Conservation (phyloP, 2,797 vertebrate species). For the Glossophaga mutica region DNA sequence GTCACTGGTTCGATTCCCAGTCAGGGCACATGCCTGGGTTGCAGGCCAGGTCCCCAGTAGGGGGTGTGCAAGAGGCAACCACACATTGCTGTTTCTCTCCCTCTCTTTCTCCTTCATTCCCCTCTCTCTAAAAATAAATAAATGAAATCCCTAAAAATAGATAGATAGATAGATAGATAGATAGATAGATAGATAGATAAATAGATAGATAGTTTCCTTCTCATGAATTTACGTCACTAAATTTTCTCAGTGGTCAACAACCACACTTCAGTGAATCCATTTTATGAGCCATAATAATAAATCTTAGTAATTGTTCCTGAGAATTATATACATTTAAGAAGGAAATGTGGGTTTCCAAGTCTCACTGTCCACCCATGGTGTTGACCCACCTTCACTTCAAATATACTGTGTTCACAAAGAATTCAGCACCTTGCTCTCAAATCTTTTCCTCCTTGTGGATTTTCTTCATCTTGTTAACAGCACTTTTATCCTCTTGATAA, state of each 20-base stretch:
- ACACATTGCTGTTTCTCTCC: no score
- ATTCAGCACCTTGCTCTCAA: not conserved
- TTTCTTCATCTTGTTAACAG: not conserved
- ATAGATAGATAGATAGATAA: no score
- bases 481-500: not conserved
- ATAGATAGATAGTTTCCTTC: not conserved
- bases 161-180: no score
- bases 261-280: not conserved
- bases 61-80: no score
- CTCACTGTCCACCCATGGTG: not conserved
- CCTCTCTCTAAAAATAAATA: no score
- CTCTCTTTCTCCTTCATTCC: no score
- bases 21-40: no score
- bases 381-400: not conserved
- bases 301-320: conserved; percentile 17
- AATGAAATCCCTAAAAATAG: no score
- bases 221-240: not conserved
- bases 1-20: no score
- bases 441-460: not conserved
- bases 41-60: no score
- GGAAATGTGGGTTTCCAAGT: not conserved
- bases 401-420: not conserved
- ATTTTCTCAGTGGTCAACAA: not conserved
- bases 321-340: not conserved
- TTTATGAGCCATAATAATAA: conserved; percentile 12